Evolutionary conservation across 2,888 invertebrate genomes (phyloP), one percentile per base, ranked within the genome.

Genomic region (Leptinotarsa haldemani): DNA sequence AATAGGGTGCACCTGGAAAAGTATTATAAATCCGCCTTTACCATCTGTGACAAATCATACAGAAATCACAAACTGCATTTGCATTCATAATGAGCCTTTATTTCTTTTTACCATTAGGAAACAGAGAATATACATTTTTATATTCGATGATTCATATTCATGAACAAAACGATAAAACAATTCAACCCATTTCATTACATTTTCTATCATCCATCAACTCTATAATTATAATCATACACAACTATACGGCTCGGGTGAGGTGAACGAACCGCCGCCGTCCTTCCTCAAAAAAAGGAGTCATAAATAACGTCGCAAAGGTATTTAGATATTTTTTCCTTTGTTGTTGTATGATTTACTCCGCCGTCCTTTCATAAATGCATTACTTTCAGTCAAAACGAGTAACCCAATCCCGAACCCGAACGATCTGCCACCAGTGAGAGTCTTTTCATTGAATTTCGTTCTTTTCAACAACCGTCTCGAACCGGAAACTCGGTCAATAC

Each of bases 401-500:
- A 67, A 67, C 67, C 67, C 67, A 67, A 67, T 67, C 67, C 67
- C 30, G 61, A 61, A 40, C 67, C 67, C 30, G 61, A 61, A 40
- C 61, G 5, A 12, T 13, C 61, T 30, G 40, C n/a, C 61, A 9
- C 30, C 25, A 61, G 61, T n/a, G 61, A 30, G 61, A 40, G 61
- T 13, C 61, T 61, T 61, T 61, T 61, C 61, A 61, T 61, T 61
- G 61, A 61, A 61, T n/a, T 25, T 16, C 30, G 61, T 61, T 40
- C 61, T 40, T 61, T 56, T 56, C 22, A 20, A 52, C 12, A 30
- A 16, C 66, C 66, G 25, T 20, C 40, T 67, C 56, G 53, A 40
- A 53, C 67, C 67, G 67, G 67, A 67, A 67, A 67, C 67, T 18
- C n/a, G 40, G 67, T 67, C 67, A 67, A 67, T 67, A 67, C 67